A percentile compares a stretch with the other conserved stretches of the same genome.
These are phyloP conservation scores for Lathamus discolor DNA, from an alignment of 2,113 vertebrate genomes.

Conservation along the genomic window DNA sequence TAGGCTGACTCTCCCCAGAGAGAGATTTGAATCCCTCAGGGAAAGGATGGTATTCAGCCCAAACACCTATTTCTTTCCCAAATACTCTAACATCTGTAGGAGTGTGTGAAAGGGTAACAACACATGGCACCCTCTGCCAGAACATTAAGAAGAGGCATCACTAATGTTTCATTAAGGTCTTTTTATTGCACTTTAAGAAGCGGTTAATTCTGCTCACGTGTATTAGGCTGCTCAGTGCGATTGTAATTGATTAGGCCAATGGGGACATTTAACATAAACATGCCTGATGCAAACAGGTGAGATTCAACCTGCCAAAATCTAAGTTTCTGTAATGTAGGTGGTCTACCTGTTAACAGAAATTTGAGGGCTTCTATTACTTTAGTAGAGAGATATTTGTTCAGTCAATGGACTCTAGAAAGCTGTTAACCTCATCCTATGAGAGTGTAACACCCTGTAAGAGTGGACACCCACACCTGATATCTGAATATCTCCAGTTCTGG, in stretches of 20 bases:
- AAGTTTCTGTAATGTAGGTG: background rate
- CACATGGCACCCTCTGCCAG: background rate
- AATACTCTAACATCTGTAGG: background rate
- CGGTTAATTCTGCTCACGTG: background rate
- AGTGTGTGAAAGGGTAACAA: background rate
- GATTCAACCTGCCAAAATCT: background rate
- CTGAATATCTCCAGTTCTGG: background rate
- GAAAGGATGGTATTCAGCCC: background rate
- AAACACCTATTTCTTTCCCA: background rate
- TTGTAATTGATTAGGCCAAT: background rate
- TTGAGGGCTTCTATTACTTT: background rate
- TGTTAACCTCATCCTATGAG: background rate
- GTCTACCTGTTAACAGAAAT: background rate
- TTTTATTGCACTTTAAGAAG: background rate
- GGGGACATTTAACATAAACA: background rate
- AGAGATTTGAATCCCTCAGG: background rate
- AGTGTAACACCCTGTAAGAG: background rate
- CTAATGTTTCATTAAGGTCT: background rate
- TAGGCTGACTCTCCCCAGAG: background rate
- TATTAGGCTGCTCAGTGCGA: background rate
- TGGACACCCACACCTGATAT: background rate
- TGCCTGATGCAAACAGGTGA: background rate
- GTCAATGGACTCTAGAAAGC: background rate
- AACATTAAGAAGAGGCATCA: background rate
- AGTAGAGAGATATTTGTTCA: background rate